Base-by-base conservation (phyloP, 2,113 vertebrate genomes). In the Chaetodon trifascialis region DNA sequence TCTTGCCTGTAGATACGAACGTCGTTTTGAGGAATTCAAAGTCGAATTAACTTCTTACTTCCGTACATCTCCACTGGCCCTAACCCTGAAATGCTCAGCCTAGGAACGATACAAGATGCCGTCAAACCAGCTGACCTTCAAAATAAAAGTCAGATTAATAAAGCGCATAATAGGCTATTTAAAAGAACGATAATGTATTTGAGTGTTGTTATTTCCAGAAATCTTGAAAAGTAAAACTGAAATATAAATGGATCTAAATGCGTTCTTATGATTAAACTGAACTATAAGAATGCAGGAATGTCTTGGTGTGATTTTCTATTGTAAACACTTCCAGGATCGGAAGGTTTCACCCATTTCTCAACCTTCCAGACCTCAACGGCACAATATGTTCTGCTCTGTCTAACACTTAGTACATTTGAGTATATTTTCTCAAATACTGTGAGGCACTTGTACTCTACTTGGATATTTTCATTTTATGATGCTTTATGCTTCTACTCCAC, bases 1-100 rank as follows among this genome's bases (percentile, higher is more conserved):
- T 46, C 5, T 49, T 49, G 2, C 0, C 0, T 9, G 23, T 0
- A 12, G 12, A 6, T 1, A 7, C 6, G 12, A 16, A 42, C 5
- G 11, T 5, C 25, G 25, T 49, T 49, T 38, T 36, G 3, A 1
- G 5, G 0, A 11, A 9, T 21, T 51, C 16, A 9, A 10, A 49
- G 7, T 2, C 7, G 7, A 4, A 6, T 62, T 17, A 17, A 17
- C 38, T 7, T 23, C 5, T 62, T 5, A 62, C 12, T 38, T 65
- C 16, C 14, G 8, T 2, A 6, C 0, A 0, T 4, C 0, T 1
- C 30, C 30, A 30, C 30, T 14, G 1, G 47, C 9, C 73, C 1
- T 0, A 15, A 19, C 73, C 73, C 54, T 54, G 36, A 65, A 54
- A 55, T 12, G 15, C 9, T 12, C 16, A 34, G 2, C 73, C 49